Evolutionary conservation across 2,888 invertebrate species (phyloP).

Genomic region (Drosophila engyochracea): DNA sequence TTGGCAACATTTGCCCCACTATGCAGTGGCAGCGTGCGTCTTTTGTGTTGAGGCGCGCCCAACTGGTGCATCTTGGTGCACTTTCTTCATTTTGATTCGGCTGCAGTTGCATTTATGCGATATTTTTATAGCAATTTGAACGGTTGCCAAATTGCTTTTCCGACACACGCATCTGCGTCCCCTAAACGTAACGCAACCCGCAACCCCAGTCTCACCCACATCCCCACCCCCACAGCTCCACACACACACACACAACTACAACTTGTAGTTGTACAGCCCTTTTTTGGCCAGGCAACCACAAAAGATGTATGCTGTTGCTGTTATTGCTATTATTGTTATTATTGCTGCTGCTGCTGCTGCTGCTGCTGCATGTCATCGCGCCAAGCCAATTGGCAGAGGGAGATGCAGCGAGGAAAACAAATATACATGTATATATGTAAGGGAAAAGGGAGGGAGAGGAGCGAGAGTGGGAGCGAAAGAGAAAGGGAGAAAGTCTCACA

Average conservation of each 20-base stretch:
- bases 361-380: slow-evolving; percentile 50
- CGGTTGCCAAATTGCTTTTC: slow-evolving; percentile 75
- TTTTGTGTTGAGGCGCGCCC: slow-evolving; percentile 25
- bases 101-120: slow-evolving; percentile 72
- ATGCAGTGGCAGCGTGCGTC: slow-evolving; percentile 20
- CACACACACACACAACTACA: slow-evolving; percentile 4
- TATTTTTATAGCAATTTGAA: slow-evolving; percentile 75
- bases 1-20: slow-evolving; percentile 22
- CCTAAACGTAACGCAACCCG: not conserved
- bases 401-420: slow-evolving; percentile 38
- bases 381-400: slow-evolving; percentile 46
- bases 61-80: slow-evolving; percentile 21
- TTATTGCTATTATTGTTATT: slow-evolving; percentile 16
- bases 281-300: slow-evolving; percentile 32
- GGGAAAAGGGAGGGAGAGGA: slow-evolving; percentile 15
- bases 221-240: not conserved
- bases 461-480: slow-evolving; percentile 2
- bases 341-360: slow-evolving; percentile 11
- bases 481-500: slow-evolving; percentile 5
- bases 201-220: not conserved
- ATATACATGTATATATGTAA: not conserved
- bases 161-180: slow-evolving; percentile 45
- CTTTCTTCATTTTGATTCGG: slow-evolving; percentile 47
- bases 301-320: slow-evolving; percentile 30
- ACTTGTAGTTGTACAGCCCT: slow-evolving; percentile 10